Conservation (phyloP, 2,797 vertebrate species). For the Platalea minor region DNA sequence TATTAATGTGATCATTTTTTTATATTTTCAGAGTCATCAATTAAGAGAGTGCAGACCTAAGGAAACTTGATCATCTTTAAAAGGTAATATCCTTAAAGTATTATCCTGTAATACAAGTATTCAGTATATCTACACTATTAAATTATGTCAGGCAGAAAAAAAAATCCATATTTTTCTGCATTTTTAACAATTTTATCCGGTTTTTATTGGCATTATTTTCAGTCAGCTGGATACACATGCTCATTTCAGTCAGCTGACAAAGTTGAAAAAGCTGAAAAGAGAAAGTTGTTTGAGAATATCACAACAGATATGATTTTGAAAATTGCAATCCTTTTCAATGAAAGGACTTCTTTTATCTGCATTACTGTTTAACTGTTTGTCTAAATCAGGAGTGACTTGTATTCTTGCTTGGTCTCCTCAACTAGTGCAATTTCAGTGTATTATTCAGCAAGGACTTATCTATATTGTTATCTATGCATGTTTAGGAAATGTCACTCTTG, state of each 20-base stretch:
- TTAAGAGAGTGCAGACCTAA: background rate
- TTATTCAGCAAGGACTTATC: background rate
- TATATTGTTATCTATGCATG: background rate
- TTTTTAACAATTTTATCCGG: background rate
- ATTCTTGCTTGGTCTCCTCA: background rate
- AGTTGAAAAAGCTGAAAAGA: background rate
- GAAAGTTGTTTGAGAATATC: background rate
- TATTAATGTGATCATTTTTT: background rate
- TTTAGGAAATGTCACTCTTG: background rate
- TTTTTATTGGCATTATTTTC: background rate
- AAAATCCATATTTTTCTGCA: background rate
- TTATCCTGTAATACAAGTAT: background rate
- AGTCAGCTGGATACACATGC: background rate
- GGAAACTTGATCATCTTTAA: background rate
- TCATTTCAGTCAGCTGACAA: background rate
- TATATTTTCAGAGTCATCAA: background rate
- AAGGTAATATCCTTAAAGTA: background rate
- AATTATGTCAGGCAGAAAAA: background rate
- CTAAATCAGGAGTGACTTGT: background rate
- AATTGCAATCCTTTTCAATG: background rate
- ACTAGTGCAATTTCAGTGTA: background rate
- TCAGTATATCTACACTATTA: background rate
- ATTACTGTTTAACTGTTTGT: background rate
- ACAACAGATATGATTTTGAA: background rate
- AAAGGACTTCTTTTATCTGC: background rate